phyloP scores from a whole-genome alignment of 2,797 vertebrate genomes.

The Sebastes oblongus region DNA sequence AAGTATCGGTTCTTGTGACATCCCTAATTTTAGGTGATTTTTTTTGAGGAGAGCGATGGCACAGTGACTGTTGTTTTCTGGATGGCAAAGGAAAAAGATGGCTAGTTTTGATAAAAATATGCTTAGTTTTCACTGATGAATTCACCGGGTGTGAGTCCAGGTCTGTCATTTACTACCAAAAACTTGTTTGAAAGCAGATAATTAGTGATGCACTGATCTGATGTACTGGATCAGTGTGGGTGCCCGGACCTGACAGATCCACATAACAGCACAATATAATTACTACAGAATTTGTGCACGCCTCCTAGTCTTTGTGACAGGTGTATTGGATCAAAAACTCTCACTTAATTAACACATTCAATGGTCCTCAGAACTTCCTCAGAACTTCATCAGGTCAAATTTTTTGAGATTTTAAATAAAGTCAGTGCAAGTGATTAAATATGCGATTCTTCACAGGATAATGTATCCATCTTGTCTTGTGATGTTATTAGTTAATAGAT shows the following conservation, averaged over 20 bases:
- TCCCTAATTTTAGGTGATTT: too few relatives aligned
- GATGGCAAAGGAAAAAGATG: not conserved
- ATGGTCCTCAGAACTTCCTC: not conserved
- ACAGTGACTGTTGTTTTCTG: conserved; percentile 1
- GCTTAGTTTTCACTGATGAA: not conserved
- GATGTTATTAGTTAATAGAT: conserved; percentile 5
- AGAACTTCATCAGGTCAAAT: too few relatives aligned
- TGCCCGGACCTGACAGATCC: not conserved
- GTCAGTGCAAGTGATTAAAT: not conserved
- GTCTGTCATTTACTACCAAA: not conserved
- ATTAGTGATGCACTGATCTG: not conserved
- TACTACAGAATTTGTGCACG: not conserved
- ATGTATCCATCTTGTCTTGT: not conserved
- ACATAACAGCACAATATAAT: not conserved
- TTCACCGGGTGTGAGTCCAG: not conserved
- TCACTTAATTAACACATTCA: not conserved
- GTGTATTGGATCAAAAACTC: not conserved
- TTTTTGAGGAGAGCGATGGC: not conserved
- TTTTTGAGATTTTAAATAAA: not conserved
- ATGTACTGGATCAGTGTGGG: not conserved
- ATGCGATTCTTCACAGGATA: not conserved
- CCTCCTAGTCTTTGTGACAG: not conserved
- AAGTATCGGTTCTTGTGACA: too few relatives aligned
- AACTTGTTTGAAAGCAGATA: not conserved
- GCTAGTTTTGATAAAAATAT: not conserved